A percentile compares a stretch with the other conserved stretches of the same genome.
Conservation (phyloP, 2,888 invertebrate genomes). For the Epiblema foenella region DNA sequence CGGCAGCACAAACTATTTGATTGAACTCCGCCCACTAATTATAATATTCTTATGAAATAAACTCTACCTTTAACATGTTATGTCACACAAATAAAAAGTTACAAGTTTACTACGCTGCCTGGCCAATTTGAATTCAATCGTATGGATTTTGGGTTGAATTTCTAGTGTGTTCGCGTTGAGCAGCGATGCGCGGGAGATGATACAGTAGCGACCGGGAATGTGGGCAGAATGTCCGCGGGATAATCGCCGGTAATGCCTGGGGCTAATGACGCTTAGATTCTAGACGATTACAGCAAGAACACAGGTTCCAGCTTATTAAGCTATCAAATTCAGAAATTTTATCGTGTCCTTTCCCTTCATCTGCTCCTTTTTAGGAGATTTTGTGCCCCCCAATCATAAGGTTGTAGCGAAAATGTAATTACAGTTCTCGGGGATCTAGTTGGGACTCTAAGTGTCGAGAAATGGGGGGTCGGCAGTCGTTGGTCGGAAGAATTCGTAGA, state of each 20-base stretch:
- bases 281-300: slow-evolving; percentile 25
- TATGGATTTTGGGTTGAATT: slow-evolving; percentile 12
- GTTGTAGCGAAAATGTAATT: background rate
- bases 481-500: background rate
- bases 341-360: background rate
- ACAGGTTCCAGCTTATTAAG: slow-evolving; percentile 32
- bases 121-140: slow-evolving; percentile 8
- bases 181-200: slow-evolving; percentile 49
- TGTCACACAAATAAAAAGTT: slow-evolving; percentile 46
- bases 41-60: slow-evolving; percentile 83
- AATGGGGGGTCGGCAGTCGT: background rate
- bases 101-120: slow-evolving; percentile 18
- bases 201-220: slow-evolving; percentile 51
- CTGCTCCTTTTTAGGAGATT: background rate
- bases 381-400: background rate
- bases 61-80: slow-evolving; percentile 74
- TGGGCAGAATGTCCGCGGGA: slow-evolving; percentile 50
- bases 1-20: slow-evolving; percentile 69
- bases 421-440: background rate
- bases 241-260: slow-evolving; percentile 50
- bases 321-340: slow-evolving; percentile 23
- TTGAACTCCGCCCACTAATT: slow-evolving; percentile 84
- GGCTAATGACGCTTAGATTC: slow-evolving; percentile 41
- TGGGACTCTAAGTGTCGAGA: background rate
- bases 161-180: slow-evolving; percentile 43